These are phyloP conservation scores for Dinomys branickii DNA, from an alignment of 2,113 vertebrate species.

Conservation along the genomic window DNA sequence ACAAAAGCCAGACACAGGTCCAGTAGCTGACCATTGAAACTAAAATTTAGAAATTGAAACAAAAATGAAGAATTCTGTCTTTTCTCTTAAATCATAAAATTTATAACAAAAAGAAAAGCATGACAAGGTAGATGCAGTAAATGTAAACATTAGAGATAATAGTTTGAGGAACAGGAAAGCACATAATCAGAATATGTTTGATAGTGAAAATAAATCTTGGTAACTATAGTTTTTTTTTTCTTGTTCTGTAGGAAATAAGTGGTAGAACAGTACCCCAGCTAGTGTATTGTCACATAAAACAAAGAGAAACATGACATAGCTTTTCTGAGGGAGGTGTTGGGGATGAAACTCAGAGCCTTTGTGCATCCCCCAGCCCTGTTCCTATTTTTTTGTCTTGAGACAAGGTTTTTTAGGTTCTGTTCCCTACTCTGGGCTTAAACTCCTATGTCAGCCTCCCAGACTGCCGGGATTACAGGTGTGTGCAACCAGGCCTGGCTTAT, in stretches of 20 bases:
- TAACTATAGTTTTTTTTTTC: conserved; percentile 10
- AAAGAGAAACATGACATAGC: background rate
- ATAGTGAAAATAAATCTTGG: background rate
- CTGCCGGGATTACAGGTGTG: background rate
- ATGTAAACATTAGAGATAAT: conserved; percentile 37
- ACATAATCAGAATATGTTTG: background rate
- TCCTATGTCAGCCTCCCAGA: background rate
- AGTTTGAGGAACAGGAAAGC: background rate
- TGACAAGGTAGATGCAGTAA: background rate
- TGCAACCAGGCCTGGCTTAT: background rate
- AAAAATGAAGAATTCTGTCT: conserved; percentile 33
- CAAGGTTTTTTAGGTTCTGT: background rate
- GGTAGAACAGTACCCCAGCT: background rate
- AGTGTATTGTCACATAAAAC: background rate
- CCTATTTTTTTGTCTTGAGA: background rate
- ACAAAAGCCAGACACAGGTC: background rate
- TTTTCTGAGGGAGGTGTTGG: background rate
- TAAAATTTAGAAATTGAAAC: background rate
- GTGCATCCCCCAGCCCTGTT: background rate
- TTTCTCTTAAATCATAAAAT: conserved; percentile 24
- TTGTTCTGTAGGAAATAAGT: background rate
- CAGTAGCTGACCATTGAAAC: background rate
- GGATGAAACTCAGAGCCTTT: background rate
- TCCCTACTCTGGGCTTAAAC: background rate
- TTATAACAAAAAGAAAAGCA: conserved; percentile 32